These are phyloP conservation scores for Panulirus ornatus DNA, from an alignment of 1,140 invertebrate species.

Conservation along the genomic window DNA sequence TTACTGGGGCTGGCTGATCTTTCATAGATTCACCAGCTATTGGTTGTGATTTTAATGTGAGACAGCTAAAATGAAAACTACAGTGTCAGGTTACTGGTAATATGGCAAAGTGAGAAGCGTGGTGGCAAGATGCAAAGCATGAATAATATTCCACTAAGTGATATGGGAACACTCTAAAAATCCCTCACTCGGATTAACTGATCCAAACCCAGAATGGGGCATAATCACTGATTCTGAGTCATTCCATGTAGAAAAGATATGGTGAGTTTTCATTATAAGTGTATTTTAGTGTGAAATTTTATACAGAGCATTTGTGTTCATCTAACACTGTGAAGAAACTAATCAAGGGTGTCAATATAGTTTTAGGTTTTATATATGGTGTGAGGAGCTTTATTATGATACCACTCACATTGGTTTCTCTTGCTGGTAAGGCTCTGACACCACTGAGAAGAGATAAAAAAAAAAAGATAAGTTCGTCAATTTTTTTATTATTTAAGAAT, in stretches of 20 bases:
- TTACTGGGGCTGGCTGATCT: slow-evolving; percentile 4
- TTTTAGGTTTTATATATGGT: slow-evolving; percentile 47
- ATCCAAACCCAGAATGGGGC: background rate
- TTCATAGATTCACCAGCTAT: background rate
- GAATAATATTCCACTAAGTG: background rate
- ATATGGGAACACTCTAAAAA: slow-evolving; percentile 37
- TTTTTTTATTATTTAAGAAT: no score
- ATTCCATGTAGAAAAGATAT: slow-evolving; percentile 42
- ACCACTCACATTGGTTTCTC: slow-evolving; percentile 27
- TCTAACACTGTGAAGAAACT: slow-evolving; percentile 47
- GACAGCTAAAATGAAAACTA: background rate
- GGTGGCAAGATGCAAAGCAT: background rate
- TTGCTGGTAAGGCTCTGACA: slow-evolving; percentile 26
- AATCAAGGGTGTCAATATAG: slow-evolving; percentile 54
- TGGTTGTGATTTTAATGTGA: slow-evolving; percentile 40
- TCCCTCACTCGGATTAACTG: background rate
- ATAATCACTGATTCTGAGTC: slow-evolving; percentile 30
- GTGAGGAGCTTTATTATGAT: slow-evolving; percentile 31
- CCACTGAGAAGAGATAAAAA: background rate
- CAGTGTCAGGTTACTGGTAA: background rate
- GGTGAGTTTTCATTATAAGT: slow-evolving; percentile 16
- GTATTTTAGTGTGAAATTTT: slow-evolving; percentile 16
- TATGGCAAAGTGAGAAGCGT: background rate
- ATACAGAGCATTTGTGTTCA: slow-evolving; percentile 2
- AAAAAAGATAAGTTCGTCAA: background rate